Conservation (phyloP, 2,797 vertebrate genomes). For the Okamejei kenojei region DNA sequence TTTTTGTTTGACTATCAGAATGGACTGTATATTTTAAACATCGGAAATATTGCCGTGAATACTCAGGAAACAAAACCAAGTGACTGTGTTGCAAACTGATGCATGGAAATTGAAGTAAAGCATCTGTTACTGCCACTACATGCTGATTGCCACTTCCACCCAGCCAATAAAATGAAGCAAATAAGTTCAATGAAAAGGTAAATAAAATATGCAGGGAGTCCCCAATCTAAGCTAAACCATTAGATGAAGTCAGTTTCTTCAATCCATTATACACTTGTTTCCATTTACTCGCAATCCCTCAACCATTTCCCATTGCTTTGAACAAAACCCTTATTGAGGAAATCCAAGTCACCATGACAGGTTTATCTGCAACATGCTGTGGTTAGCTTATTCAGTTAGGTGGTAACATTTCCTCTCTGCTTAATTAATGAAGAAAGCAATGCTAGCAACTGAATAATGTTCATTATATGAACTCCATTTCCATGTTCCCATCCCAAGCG, state of each 20-base stretch:
- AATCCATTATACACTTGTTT: background rate
- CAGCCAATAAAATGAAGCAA: background rate
- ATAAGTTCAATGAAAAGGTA: background rate
- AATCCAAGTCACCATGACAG: background rate
- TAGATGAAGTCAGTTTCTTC: background rate
- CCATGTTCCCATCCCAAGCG: background rate
- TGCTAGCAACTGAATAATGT: background rate
- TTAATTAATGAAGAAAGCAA: background rate
- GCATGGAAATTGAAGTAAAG: background rate
- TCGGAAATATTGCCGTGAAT: background rate
- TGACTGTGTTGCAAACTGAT: conserved; percentile 15
- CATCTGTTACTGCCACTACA: background rate
- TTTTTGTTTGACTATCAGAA: background rate
- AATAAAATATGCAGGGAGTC: background rate
- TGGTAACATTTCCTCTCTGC: background rate
- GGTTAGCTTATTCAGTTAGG: background rate
- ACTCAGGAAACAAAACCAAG: background rate
- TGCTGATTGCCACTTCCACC: background rate
- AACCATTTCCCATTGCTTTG: background rate
- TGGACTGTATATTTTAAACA: background rate
- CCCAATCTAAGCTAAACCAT: background rate
- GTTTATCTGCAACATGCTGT: background rate
- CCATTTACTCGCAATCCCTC: background rate
- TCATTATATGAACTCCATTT: background rate
- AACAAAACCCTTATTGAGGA: background rate